Conservation (phyloP, 1,140 invertebrate species). For the Pemphigus obesinymphae region DNA sequence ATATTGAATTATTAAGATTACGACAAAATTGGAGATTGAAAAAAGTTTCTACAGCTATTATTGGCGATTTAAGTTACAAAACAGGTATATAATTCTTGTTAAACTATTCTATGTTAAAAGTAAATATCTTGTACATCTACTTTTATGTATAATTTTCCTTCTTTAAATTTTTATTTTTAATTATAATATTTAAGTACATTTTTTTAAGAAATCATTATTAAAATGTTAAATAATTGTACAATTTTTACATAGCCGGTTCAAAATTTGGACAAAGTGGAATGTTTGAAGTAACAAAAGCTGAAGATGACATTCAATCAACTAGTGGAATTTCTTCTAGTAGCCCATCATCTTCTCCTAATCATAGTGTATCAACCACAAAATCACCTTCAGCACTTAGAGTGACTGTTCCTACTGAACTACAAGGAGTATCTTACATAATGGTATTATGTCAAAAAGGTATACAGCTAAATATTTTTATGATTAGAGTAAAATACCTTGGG, state of each 20-base stretch:
- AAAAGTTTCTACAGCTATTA: constrained; percentile 90
- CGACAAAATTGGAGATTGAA: constrained; percentile 92
- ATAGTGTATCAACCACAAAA: constrained; percentile 53
- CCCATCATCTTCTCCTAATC: constrained; percentile 55
- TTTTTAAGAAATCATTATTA: too few species aligned
- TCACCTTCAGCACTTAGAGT: constrained; percentile 80
- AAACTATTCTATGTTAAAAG: too few species aligned
- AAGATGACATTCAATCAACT: constrained; percentile 64
- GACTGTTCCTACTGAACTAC: constrained; percentile 85
- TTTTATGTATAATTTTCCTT: too few species aligned
- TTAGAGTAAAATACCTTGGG: too few species aligned
- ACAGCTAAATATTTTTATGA: too few species aligned
- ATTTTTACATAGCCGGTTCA: constrained; percentile 63
- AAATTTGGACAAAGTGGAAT: constrained; percentile 89
- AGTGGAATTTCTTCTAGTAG: constrained; percentile 48
- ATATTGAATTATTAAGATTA: constrained; percentile 82
- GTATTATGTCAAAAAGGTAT: constrained; percentile 88
- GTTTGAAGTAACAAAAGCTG: constrained; percentile 94
- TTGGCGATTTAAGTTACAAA: constrained; percentile 92
- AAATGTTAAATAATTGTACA: neutral
- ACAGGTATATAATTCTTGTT: constrained; percentile 60
- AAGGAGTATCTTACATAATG: constrained; percentile 93
- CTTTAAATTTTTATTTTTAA: too few species aligned
- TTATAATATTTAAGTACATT: neutral
- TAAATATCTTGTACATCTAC: neutral